A percentile compares a stretch with the other conserved stretches of the same genome.
Evolutionary conservation across 2,113 vertebrate genomes (phyloP).

Genomic region (Pseudolaguvia tuberculata): DNA sequence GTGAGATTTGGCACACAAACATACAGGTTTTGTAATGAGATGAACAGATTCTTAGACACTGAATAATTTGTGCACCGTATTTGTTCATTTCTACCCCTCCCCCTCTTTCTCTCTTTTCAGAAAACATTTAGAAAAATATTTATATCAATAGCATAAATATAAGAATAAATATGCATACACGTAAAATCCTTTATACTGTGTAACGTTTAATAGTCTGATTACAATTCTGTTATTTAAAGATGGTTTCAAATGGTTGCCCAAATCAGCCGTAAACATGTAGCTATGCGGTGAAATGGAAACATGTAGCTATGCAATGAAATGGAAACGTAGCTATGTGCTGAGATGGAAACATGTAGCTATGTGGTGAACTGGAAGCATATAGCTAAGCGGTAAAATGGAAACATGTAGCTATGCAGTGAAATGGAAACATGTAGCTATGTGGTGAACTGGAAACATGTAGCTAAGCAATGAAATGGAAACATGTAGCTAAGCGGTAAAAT

Average conservation of each 20-base stretch:
- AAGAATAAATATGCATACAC: slow-evolving; percentile 22
- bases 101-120: background rate
- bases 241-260: background rate
- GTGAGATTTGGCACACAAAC: slow-evolving; percentile 1
- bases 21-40: background rate
- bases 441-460: no score
- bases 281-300: background rate
- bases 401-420: no score
- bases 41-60: background rate
- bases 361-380: no score
- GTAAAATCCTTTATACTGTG: slow-evolving; percentile 1
- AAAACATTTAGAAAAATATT: background rate
- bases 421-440: no score
- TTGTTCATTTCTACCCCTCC: background rate
- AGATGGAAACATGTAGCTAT: no score
- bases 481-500: no score
- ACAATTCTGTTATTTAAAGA: background rate
- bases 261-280: background rate
- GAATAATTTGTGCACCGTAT: background rate
- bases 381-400: background rate
- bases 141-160: slow-evolving; percentile 19
- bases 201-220: slow-evolving; percentile 10
- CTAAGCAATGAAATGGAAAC: no score
- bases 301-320: no score
- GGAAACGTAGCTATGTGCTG: no score